These are phyloP conservation scores for Beris chalybata DNA, from an alignment of 2,888 invertebrate species.

Conservation along the genomic window DNA sequence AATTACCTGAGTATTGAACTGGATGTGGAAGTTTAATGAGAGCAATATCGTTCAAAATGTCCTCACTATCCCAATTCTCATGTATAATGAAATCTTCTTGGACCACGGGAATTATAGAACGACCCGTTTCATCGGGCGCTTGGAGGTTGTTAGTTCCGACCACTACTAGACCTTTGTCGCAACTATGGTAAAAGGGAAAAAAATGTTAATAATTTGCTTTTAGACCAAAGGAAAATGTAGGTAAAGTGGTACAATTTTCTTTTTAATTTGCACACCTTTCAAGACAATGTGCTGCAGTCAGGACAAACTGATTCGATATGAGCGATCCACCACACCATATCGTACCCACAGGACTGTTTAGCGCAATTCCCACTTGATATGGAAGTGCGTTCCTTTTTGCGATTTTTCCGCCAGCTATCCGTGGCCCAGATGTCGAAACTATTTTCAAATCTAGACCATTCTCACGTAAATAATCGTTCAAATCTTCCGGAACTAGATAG, in stretches of 20 bases:
- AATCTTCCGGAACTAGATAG: too few relatives aligned
- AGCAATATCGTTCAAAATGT: conserved; percentile 20
- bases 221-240: too few relatives aligned
- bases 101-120: conserved; percentile 11
- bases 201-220: too few relatives aligned
- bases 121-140: conserved; percentile 12
- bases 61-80: conserved; percentile 5
- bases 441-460: too few relatives aligned
- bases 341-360: not conserved
- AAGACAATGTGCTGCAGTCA: conserved; percentile 25
- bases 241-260: not conserved
- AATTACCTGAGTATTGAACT: conserved; percentile 8
- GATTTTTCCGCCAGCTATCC: conserved; percentile 24
- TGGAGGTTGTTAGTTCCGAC: conserved; percentile 9
- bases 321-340: conserved; percentile 22
- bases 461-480: too few relatives aligned
- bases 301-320: conserved; percentile 17
- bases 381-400: conserved; percentile 5
- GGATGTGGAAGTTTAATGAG: conserved; percentile 16
- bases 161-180: conserved; percentile 6
- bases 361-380: conserved; percentile 24
- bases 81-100: conserved; percentile 11
- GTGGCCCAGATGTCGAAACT: not conserved
- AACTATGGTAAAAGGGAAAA: not conserved
- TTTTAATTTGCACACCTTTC: conserved; percentile 1